A percentile compares a stretch with the other conserved stretches of the same genome.
These are phyloP conservation scores for Enteromius paludinosus DNA, from an alignment of 2,797 vertebrate genomes.

Conservation along the genomic window DNA sequence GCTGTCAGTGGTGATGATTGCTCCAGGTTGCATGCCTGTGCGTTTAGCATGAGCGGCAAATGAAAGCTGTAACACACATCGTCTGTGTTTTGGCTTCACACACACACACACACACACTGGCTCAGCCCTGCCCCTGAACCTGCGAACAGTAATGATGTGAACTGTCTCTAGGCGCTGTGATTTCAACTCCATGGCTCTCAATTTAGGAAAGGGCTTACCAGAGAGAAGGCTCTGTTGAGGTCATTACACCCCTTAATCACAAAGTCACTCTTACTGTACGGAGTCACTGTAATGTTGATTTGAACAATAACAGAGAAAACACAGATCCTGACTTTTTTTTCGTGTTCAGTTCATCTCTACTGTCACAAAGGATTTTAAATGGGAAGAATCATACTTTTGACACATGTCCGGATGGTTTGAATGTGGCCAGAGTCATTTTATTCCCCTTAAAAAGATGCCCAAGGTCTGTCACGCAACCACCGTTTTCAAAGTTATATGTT, in stretches of 20 bases:
- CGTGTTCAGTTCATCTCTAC: conserved; percentile 2
- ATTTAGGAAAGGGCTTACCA: conserved; percentile 35
- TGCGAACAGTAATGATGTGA: conserved; percentile 45
- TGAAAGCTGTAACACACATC: conserved; percentile 31
- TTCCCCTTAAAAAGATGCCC: neutral
- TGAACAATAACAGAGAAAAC: conserved; percentile 31
- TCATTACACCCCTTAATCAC: conserved; percentile 46
- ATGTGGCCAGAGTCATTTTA: neutral
- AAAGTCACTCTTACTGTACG: conserved; percentile 40
- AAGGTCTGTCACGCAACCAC: neutral
- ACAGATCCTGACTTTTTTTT: conserved; percentile 1
- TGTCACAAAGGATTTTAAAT: neutral
- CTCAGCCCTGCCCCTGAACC: conserved; percentile 20
- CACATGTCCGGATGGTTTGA: conserved; percentile 3
- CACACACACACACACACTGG: neutral
- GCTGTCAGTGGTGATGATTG: conserved; percentile 14
- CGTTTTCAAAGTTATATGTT: neutral
- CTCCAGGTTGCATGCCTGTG: conserved; percentile 29
- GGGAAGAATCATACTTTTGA: conserved; percentile 3
- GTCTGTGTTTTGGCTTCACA: conserved; percentile 15
- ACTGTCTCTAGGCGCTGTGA: conserved; percentile 38
- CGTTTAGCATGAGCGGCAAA: conserved; percentile 24
- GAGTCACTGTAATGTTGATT: conserved; percentile 43
- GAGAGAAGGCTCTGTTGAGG: conserved; percentile 39
- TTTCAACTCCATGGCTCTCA: conserved; percentile 50